These are phyloP conservation scores for Cetoscarus ocellatus DNA, from an alignment of 2,797 vertebrate species.

Conservation along the genomic window DNA sequence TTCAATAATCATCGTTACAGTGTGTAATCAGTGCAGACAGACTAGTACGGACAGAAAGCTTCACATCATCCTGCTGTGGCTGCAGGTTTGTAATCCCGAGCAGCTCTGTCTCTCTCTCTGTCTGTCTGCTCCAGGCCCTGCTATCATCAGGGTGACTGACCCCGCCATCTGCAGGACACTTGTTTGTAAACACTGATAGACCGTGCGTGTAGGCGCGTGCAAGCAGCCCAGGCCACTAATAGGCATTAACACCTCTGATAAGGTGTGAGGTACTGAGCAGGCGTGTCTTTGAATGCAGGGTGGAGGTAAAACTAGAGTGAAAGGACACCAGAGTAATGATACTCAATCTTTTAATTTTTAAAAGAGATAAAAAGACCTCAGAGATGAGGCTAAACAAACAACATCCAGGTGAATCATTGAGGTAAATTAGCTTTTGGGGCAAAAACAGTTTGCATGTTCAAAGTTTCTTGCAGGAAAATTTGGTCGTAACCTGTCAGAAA, in stretches of 20 bases:
- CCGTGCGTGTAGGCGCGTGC: not conserved
- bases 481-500: too few relatives aligned
- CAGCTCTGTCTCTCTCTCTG: not conserved
- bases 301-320: not conserved
- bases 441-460: too few relatives aligned
- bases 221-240: not conserved
- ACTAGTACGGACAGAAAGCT: not conserved
- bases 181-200: slow-evolving; percentile 84
- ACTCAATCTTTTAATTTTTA: too few relatives aligned
- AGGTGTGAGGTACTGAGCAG: slow-evolving; percentile 23
- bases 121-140: not conserved
- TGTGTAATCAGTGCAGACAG: slow-evolving; percentile 1
- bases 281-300: not conserved
- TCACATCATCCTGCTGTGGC: not conserved
- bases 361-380: too few relatives aligned
- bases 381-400: not conserved
- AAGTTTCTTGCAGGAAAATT: too few relatives aligned
- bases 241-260: slow-evolving; percentile 7
- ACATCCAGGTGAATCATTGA: not conserved
- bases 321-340: not conserved
- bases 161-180: slow-evolving; percentile 64
- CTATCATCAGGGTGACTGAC: slow-evolving; percentile 50
- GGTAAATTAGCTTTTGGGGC: too few relatives aligned
- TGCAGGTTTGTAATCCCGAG: slow-evolving; percentile 3
- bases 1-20: slow-evolving; percentile 1